Base-by-base conservation (phyloP, 2,888 invertebrate genomes). In the Lepidocyrtinus sp. region DNA sequence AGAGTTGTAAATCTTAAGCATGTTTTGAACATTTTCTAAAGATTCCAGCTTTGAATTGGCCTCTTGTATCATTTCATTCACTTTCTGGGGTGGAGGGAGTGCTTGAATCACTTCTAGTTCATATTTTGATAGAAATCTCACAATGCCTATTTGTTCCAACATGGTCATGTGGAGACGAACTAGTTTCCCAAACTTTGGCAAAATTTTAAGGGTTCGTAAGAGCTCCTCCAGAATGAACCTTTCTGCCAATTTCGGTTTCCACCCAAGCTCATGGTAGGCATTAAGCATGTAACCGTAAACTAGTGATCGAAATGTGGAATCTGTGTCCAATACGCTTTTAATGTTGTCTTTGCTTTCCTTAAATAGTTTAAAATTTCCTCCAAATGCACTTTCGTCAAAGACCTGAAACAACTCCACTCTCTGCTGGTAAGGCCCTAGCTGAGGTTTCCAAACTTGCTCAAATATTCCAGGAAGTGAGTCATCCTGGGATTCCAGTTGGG, bases 391-490 rank as follows among this genome's bases (percentile, higher is more conserved):
- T 2, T 72, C 27, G 9, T 45, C 36, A 15, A 81, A 64, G 5
- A 27, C 19, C 0, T 67, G 62, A 24, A 17, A 61, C 3, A 68
- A 25, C 7, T 50, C 12, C 7, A 45, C 59, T 12, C 71, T 46
- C 2, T n/a, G 12, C 1, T 75, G 59, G n/a, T 65, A 17, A 0
- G 75, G 71, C 2, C 78, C 82, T 12, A 63, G 19, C 3, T 75
- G 50, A 26, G 72, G 25, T n/a, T 79, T 63, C 82, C 82, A 82
- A 7, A 75, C 46, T 69, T 82, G 78, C 27, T 75, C 67, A 46
- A 64, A 70, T 9, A 79, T 12, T 1, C 46, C 26, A 1, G 82
- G 82, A 2, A 82, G 64, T 9, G 64, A 64, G 2, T 36, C 67
- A 59, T 79, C 70, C 24, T 82, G 75, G 0, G 79, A 27, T 17